Conservation (phyloP, 2,888 invertebrate species). For the Heliconius aoede region DNA sequence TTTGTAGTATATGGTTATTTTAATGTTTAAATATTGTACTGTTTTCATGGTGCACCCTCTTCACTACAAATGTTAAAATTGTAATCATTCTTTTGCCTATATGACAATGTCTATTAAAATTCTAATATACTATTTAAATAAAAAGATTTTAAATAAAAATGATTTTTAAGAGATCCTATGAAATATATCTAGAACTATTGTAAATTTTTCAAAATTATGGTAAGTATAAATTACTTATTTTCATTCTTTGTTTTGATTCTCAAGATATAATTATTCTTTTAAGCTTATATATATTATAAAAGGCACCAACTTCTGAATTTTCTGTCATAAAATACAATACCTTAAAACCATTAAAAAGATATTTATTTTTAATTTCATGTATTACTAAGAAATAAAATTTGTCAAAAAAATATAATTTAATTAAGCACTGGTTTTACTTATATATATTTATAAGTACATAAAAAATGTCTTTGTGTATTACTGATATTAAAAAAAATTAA, state of each 20-base stretch:
- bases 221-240: no score
- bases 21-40: not conserved
- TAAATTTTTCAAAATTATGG: no score
- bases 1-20: no score
- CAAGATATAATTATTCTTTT: no score
- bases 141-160: not conserved
- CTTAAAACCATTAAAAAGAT: not conserved
- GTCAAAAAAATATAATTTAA: not conserved
- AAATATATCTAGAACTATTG: no score
- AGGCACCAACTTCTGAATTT: not conserved
- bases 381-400: not conserved
- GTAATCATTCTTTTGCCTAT: no score
- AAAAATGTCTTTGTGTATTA: not conserved
- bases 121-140: no score
- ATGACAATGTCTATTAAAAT: not conserved
- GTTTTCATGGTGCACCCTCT: no score
- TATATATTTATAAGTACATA: not conserved
- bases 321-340: not conserved
- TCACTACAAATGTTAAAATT: no score
- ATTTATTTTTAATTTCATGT: not conserved
- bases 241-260: not conserved
- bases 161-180: not conserved
- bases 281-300: not conserved
- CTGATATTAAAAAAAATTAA: no score
- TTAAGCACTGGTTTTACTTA: constrained; percentile 1